Evolutionary conservation across 23 tunicate species (phyloP).

Genomic region (Diplosoma virens): DNA sequence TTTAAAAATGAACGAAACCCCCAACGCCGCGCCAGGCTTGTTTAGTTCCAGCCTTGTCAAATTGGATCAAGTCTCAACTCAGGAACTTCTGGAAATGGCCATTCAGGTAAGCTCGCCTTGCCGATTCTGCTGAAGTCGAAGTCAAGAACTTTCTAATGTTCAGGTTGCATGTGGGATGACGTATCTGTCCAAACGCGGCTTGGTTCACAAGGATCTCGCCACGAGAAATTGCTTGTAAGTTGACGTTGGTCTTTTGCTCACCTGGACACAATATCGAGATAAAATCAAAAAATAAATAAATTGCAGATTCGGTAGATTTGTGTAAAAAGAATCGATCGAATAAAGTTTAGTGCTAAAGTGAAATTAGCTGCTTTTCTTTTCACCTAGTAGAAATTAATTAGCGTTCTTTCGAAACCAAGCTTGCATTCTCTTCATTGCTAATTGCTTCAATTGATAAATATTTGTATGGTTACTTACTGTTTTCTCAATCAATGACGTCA

Average conservation of each 20-base stretch:
- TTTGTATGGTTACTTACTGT: no score
- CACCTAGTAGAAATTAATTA: background rate
- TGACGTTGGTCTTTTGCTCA: no score
- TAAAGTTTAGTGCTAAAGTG: no score
- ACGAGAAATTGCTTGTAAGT: slow-evolving; percentile 92
- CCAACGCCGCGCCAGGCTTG: slow-evolving; percentile 33
- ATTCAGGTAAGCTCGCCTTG: slow-evolving; percentile 55
- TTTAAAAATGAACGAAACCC: slow-evolving; percentile 39
- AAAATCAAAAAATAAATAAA: no score
- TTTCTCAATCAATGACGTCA: no score
- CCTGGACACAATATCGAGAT: no score
- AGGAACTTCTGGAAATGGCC: slow-evolving; percentile 80
- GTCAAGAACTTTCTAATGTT: background rate
- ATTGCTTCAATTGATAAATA: no score
- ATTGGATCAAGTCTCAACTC: slow-evolving; percentile 75
- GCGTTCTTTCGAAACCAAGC: no score
- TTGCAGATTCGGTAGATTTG: no score
- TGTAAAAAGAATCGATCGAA: no score
- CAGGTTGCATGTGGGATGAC: slow-evolving; percentile 74
- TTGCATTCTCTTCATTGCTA: no score
- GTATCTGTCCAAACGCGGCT: slow-evolving; percentile 62
- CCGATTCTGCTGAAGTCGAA: background rate
- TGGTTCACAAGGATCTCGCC: slow-evolving; percentile 92
- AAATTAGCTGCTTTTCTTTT: background rate
- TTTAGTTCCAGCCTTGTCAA: slow-evolving; percentile 38